A percentile compares a stretch with the other conserved stretches of the same genome.
These are phyloP conservation scores for Brachypteracias leptosomus DNA, from an alignment of 2,113 vertebrate species.

Conservation along the genomic window DNA sequence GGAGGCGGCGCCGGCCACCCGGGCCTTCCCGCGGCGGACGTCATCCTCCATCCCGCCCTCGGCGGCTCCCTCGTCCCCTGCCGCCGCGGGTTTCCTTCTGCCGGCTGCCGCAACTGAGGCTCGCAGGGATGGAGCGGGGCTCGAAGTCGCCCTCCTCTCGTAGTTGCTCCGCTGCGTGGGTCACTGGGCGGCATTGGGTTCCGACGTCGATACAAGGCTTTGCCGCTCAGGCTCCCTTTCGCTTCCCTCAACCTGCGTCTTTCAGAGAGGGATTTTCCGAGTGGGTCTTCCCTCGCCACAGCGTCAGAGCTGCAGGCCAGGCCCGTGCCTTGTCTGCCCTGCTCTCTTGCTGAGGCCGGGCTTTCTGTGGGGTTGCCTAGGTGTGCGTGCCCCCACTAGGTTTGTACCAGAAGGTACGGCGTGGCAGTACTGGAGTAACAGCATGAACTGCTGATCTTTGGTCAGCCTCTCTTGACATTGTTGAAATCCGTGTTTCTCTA, in stretches of 20 bases:
- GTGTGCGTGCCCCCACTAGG: too few relatives aligned
- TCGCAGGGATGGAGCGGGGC: neutral
- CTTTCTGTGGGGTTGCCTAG: neutral
- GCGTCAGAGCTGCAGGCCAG: neutral
- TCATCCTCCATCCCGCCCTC: neutral
- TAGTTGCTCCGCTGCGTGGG: neutral
- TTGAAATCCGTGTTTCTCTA: neutral
- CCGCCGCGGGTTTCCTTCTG: neutral
- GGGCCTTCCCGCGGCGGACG: neutral
- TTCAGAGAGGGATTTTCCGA: neutral
- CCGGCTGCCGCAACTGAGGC: neutral
- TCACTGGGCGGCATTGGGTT: neutral
- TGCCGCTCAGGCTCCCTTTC: neutral
- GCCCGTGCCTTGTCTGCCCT: accelerated
- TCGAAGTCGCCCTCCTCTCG: neutral
- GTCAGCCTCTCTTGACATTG: too few relatives aligned
- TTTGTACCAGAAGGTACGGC: neutral
- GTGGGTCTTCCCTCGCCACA: neutral
- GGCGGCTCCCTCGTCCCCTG: too few relatives aligned
- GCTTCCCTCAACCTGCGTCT: neutral
- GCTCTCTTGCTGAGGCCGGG: neutral
- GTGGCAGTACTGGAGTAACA: neutral
- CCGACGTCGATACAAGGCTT: neutral
- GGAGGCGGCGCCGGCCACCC: neutral
- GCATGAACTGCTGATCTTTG: neutral